phyloP scores from a whole-genome alignment of 2,888 invertebrate species.

The Drosophila phalerata region DNA sequence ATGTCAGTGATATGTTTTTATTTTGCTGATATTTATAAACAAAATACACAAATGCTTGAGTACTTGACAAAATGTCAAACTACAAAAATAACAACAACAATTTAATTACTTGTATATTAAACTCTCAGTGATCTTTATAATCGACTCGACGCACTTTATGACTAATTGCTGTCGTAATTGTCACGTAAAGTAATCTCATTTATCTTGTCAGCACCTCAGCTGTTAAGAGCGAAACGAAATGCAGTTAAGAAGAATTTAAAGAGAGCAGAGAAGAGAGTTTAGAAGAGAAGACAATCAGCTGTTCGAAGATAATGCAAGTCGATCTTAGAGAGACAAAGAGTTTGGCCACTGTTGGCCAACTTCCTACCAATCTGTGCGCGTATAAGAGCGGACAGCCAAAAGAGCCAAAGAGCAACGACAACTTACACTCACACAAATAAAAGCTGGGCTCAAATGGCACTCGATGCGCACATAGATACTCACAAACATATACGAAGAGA shows the following conservation, averaged over 20 bases:
- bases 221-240: constrained; percentile 32
- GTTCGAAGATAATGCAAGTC: constrained; percentile 13
- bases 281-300: constrained; percentile 38
- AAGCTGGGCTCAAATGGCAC: constrained; percentile 67
- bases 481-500: constrained; percentile 26
- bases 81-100: constrained; percentile 32
- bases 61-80: constrained; percentile 58
- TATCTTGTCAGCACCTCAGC: constrained; percentile 51
- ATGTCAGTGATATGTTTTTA: constrained; percentile 23
- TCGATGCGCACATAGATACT: constrained; percentile 55
- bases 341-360: constrained; percentile 34
- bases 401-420: constrained; percentile 38
- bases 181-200: constrained; percentile 49
- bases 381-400: constrained; percentile 47
- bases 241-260: not conserved
- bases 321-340: constrained; percentile 17
- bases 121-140: constrained; percentile 68
- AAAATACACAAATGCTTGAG: constrained; percentile 13
- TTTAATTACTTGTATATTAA: constrained; percentile 62
- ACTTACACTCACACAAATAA: constrained; percentile 40
- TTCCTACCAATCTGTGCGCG: constrained; percentile 26
- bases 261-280: constrained; percentile 15
- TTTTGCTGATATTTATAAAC: constrained; percentile 49
- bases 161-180: constrained; percentile 74
- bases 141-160: constrained; percentile 75